These are phyloP conservation scores for Macrophya alboannulata DNA, from an alignment of 2,888 invertebrate species.

Conservation along the genomic window DNA sequence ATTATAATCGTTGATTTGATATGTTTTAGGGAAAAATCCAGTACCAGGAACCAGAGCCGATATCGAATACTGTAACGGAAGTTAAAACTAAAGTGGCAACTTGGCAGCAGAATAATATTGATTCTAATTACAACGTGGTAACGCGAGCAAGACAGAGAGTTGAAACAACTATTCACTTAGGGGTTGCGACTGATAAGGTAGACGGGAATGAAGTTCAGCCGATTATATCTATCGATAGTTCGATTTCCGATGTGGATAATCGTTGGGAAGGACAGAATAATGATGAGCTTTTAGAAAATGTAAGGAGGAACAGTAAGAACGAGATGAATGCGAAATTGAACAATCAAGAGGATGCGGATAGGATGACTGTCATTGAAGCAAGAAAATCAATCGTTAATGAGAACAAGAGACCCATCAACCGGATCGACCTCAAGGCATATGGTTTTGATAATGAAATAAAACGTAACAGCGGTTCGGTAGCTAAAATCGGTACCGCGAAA, in stretches of 20 bases:
- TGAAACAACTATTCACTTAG: constrained; percentile 54
- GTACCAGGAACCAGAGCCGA: constrained; percentile 58
- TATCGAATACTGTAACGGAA: constrained; percentile 61
- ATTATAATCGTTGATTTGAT: constrained; percentile 58
- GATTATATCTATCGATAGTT: constrained; percentile 29
- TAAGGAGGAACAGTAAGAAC: constrained; percentile 72
- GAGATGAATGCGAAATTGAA: constrained; percentile 74
- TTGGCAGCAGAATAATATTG: constrained; percentile 65
- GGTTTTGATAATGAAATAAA: constrained; percentile 73
- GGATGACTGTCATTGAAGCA: constrained; percentile 59
- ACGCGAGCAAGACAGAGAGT: constrained; percentile 28
- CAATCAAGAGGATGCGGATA: constrained; percentile 68
- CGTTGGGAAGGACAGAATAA: constrained; percentile 60
- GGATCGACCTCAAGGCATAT: constrained; percentile 74
- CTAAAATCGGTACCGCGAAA: constrained; percentile 62
- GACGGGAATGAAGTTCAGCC: background rate
- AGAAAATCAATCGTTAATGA: constrained; percentile 63
- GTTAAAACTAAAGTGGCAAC: constrained; percentile 62
- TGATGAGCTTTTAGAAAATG: constrained; percentile 67
- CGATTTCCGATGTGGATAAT: constrained; percentile 57
- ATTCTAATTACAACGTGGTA: constrained; percentile 45
- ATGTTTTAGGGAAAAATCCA: constrained; percentile 71
- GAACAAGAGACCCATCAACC: constrained; percentile 66
- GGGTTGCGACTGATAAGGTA: background rate
- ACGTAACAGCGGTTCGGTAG: constrained; percentile 54